phyloP scores from a whole-genome alignment of 1,140 invertebrate species.

The Parasteatoda tepidariorum region DNA sequence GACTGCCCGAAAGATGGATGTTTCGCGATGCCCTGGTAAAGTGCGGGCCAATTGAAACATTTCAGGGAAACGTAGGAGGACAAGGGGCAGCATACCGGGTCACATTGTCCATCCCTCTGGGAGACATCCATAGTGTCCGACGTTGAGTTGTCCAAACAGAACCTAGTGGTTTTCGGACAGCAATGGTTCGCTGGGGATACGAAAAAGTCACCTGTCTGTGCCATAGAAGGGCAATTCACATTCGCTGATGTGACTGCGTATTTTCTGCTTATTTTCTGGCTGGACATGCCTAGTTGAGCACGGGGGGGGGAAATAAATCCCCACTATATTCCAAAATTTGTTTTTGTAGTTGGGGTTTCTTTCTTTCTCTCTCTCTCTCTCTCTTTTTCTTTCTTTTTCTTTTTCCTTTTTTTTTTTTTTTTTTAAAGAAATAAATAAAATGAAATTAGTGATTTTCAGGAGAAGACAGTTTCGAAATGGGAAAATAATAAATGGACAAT shows the following conservation, averaged over 20 bases:
- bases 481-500: too few relatives aligned
- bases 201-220: constrained; percentile 23
- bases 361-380: too few relatives aligned
- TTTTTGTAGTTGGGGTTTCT: too few relatives aligned
- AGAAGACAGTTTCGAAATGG: too few relatives aligned
- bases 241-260: background rate
- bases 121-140: constrained; percentile 24
- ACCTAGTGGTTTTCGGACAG: constrained; percentile 26
- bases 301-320: background rate
- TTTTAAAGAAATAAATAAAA: too few relatives aligned
- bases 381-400: too few relatives aligned
- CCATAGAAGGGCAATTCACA: background rate
- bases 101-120: background rate
- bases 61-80: background rate
- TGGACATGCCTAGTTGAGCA: background rate
- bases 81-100: background rate
- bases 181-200: background rate
- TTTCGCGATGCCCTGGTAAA: background rate
- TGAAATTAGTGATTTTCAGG: too few relatives aligned
- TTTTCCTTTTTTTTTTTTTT: too few relatives aligned
- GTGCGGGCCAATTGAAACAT: constrained; percentile 40
- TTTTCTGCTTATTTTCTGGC: background rate
- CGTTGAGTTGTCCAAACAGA: constrained; percentile 22
- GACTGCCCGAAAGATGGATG: constrained; percentile 22
- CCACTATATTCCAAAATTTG: too few relatives aligned